phyloP scores from a whole-genome alignment of 2,888 invertebrate species.

The Clitarchus hookeri region DNA sequence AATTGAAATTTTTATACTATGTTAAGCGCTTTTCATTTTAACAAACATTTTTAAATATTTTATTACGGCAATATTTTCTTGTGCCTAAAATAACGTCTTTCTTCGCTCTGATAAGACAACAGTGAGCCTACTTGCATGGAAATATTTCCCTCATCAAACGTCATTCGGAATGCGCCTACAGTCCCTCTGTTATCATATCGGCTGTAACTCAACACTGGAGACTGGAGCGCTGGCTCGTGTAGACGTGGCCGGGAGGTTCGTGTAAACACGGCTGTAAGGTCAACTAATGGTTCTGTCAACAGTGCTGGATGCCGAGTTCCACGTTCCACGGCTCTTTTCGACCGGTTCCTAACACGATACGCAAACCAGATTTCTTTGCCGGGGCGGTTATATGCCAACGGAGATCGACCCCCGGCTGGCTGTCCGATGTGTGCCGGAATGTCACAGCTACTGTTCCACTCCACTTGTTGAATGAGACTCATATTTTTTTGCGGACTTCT shows the following conservation, averaged over 20 bases:
- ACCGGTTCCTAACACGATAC: neutral
- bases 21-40: no score
- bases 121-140: no score
- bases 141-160: no score
- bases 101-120: no score
- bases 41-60: no score
- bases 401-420: neutral
- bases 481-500: no score
- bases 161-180: neutral
- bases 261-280: slow-evolving; percentile 3
- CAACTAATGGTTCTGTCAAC: slow-evolving; percentile 5
- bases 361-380: neutral
- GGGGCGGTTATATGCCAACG: neutral
- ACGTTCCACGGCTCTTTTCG: neutral
- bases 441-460: neutral
- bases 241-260: neutral
- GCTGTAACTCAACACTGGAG: neutral
- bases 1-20: no score
- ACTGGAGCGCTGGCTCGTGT: neutral
- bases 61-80: no score
- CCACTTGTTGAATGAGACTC: no score
- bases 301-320: neutral
- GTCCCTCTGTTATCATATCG: neutral
- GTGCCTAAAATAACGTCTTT: no score
- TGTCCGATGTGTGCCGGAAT: neutral